Percentiles rank a stretch among this genome's conserved stretches.
Evolutionary conservation across 2,113 vertebrate genomes (phyloP).

Genomic region (zebrafish (Danio rerio)): DNA sequence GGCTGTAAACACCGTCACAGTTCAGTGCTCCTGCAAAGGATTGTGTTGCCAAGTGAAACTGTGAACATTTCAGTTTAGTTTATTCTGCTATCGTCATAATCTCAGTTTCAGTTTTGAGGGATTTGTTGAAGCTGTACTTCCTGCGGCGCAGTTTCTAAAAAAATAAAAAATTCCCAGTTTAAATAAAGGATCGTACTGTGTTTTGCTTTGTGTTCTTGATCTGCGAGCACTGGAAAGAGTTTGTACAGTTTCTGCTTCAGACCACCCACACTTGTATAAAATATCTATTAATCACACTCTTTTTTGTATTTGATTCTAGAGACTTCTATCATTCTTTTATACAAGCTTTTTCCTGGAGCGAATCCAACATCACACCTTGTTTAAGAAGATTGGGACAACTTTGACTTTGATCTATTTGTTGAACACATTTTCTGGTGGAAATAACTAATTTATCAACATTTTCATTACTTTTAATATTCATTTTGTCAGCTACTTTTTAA

Average conservation of each 20-base stretch:
- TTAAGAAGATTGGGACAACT: background rate
- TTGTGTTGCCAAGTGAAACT: slow-evolving; percentile 19
- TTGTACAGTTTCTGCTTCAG: background rate
- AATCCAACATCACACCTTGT: slow-evolving; percentile 28
- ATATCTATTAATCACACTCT: slow-evolving; percentile 2
- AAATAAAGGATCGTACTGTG: background rate
- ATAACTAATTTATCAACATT: background rate
- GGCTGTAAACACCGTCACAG: slow-evolving; percentile 24
- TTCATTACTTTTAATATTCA: background rate
- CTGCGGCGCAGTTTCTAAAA: background rate
- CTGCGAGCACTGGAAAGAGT: background rate
- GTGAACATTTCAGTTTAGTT: slow-evolving; percentile 13
- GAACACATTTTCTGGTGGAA: background rate
- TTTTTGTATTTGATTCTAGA: background rate
- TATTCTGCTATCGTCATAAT: background rate
- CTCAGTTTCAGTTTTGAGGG: background rate
- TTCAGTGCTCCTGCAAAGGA: slow-evolving; percentile 14
- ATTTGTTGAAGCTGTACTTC: background rate
- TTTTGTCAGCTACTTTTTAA: no score
- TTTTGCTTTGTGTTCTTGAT: background rate
- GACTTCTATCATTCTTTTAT: slow-evolving; percentile 10
- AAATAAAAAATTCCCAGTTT: background rate
- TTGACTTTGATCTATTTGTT: slow-evolving; percentile 12
- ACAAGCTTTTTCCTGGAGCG: slow-evolving; percentile 3
- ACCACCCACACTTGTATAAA: slow-evolving; percentile 24